phyloP scores from a whole-genome alignment of 2,888 invertebrate genomes.

The Drosophila leonis region DNA sequence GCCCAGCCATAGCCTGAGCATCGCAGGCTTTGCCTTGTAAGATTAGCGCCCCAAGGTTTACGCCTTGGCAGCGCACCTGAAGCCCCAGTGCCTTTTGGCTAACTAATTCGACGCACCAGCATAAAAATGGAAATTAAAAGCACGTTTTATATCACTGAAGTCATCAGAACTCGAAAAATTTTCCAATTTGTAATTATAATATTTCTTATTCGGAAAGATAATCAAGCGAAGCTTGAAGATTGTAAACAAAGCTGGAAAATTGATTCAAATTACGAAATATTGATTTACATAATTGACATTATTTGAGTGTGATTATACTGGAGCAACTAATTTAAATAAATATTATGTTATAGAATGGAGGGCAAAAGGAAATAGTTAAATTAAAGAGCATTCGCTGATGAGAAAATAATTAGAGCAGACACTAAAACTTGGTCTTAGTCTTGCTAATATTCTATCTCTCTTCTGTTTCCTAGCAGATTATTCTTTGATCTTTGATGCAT shows the following conservation, averaged over 20 bases:
- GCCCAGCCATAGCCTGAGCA: constrained; percentile 53
- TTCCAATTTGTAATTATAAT: constrained; percentile 16
- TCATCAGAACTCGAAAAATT: constrained; percentile 14
- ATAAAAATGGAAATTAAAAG: constrained; percentile 33
- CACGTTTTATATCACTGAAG: constrained; percentile 23
- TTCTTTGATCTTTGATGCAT: too few species aligned
- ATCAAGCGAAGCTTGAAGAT: background rate
- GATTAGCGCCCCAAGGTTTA: constrained; percentile 37
- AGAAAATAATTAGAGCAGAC: background rate
- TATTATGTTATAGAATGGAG: background rate
- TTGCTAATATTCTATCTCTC: background rate
- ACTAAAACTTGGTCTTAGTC: background rate
- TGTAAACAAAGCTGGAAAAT: background rate
- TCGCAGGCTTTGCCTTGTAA: constrained; percentile 35
- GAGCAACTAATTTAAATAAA: background rate
- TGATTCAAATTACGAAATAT: background rate
- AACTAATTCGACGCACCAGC: constrained; percentile 19
- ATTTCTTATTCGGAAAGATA: constrained; percentile 1
- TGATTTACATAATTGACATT: background rate
- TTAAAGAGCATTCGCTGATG: background rate
- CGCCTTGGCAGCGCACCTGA: constrained; percentile 16
- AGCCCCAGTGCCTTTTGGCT: background rate
- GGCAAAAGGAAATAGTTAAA: background rate
- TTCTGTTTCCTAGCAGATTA: background rate
- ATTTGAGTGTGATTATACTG: background rate